phyloP scores from a whole-genome alignment of 2,797 vertebrate genomes.

The Coendou prehensilis region DNA sequence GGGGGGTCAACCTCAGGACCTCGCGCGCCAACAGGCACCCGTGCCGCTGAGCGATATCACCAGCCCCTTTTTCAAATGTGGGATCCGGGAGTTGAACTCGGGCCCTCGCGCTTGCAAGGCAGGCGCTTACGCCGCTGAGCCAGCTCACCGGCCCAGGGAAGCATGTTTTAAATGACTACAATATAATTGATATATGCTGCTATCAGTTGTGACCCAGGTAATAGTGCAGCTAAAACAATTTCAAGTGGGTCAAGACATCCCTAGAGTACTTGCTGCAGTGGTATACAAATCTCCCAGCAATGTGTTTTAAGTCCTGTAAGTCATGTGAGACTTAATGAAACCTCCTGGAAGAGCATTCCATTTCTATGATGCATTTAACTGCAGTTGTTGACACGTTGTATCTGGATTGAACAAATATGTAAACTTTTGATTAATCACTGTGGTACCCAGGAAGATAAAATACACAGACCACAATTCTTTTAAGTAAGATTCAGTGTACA shows the following conservation, averaged over 20 bases:
- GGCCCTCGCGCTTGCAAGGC: too few species aligned
- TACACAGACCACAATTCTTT: constrained; percentile 46
- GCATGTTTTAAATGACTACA: constrained; percentile 85
- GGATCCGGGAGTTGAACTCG: too few species aligned
- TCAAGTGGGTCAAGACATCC: constrained; percentile 86
- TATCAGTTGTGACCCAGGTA: constrained; percentile 89
- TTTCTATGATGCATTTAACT: constrained; percentile 85
- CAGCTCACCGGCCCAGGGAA: too few species aligned
- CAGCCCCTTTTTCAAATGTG: too few species aligned
- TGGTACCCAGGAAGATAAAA: constrained; percentile 70
- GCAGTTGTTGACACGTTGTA: constrained; percentile 79
- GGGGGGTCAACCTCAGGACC: too few species aligned
- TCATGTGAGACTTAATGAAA: constrained; percentile 89
- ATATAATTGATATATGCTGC: constrained; percentile 87
- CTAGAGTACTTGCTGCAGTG: constrained; percentile 86
- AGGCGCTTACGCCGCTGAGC: too few species aligned
- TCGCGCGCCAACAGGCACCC: too few species aligned
- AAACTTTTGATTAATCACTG: constrained; percentile 83
- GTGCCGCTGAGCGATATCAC: too few species aligned
- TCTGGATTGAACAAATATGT: constrained; percentile 86
- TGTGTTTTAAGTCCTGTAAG: constrained; percentile 87
- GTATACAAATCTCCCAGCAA: constrained; percentile 88
- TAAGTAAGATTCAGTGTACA: neutral
- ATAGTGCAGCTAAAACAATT: constrained; percentile 89
- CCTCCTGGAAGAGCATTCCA: constrained; percentile 80